Evolutionary conservation across 2,888 invertebrate species (phyloP).

Genomic region (Bugula neritina): DNA sequence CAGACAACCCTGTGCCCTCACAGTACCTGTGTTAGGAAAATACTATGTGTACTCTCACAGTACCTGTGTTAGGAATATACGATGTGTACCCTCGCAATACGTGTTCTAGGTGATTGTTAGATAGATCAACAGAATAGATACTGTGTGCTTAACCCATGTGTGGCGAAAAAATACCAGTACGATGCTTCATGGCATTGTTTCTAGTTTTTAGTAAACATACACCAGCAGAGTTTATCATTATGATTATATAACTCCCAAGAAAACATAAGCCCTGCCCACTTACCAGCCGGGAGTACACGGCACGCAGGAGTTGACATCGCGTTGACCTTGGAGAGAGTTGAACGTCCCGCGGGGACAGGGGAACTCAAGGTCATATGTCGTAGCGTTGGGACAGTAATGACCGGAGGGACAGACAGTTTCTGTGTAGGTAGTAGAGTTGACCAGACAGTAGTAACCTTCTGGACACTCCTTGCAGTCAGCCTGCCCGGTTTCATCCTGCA

Average conservation of each 20-base stretch:
- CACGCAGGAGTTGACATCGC: not conserved
- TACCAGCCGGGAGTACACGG: conserved; percentile 14
- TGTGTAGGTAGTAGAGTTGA: conserved; percentile 39
- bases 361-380: conserved; percentile 36
- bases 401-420: conserved; percentile 46
- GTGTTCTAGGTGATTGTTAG: too few species aligned
- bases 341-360: conserved; percentile 45
- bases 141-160: too few species aligned
- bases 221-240: too few species aligned
- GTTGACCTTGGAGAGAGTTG: conserved; percentile 45
- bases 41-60: conserved; percentile 39
- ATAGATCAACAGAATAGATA: too few species aligned
- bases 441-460: conserved; percentile 42
- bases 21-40: too few species aligned
- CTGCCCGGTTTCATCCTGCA: conserved; percentile 39
- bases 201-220: too few species aligned
- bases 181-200: too few species aligned
- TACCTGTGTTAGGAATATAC: too few species aligned
- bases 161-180: too few species aligned
- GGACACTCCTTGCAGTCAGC: conserved; percentile 41
- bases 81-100: conserved; percentile 41
- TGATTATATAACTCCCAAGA: too few species aligned
- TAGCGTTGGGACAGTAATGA: conserved; percentile 44
- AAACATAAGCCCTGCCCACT: not conserved
- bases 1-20: conserved; percentile 36